Evolutionary conservation across 2,113 vertebrate species (phyloP), one percentile per base, ranked within the genome.

Genomic region (Hippocampus guttulatus): DNA sequence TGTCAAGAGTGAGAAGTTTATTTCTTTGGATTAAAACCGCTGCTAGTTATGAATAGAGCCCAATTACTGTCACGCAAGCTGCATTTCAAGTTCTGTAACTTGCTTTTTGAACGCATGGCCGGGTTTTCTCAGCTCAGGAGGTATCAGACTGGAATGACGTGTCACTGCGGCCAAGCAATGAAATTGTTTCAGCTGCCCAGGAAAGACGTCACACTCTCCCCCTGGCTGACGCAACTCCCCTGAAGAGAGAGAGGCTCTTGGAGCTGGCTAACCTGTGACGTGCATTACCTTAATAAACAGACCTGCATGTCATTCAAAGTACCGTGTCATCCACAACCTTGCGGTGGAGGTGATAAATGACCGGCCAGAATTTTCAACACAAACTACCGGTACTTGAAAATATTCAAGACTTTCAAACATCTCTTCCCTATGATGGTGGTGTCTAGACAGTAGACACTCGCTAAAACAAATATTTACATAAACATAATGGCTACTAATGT

Each of bases 161-260:
- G 70, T 75, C 43, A 49, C 76, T 61, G 72, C 70, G 54, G 41
- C 64, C 5, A 20, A 58, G 72, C 16, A 21, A 54, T 66, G 70
- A 73, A 63, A 70, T 43, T 70, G 55, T 69, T 73, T 75, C 70
- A 81, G 80, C 75, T 82, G 75, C 69, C 66, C 30, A 61, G 41
- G 21, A 76, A 73, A 73, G 79, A 86, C 70, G 51, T 85, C 81
- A 81, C 75, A 40, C 43, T 23, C 73, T 74, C 15, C 71, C 70
- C 74, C 61, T 64, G 8, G 67, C 80, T 88, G 84, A 90, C 74
- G 79, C 82, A 88, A 85, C 38, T 51, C 51, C 45, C n/a, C 69
- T 67, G 63, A 80, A 78, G 76, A 80, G 75, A 78, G 75, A 80
- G 75, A 77, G 79, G 73, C 70, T 79, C 71, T 73, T 20, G 67